These are phyloP conservation scores for Helostoma temminkii DNA, from an alignment of 2,797 vertebrate genomes.

Conservation along the genomic window DNA sequence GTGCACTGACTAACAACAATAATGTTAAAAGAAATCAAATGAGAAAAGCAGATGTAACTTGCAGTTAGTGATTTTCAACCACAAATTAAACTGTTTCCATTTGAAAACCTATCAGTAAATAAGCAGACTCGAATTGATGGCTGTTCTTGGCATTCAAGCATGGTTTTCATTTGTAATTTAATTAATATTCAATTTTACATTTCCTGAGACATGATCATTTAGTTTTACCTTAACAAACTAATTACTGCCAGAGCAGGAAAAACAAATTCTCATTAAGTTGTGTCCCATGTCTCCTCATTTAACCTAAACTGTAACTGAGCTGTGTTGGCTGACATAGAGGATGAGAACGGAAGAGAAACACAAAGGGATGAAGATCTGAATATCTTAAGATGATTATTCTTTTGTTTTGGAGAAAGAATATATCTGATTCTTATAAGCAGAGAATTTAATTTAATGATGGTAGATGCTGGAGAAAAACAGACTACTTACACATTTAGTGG, in stretches of 20 bases:
- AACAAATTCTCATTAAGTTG: slow-evolving; percentile 75
- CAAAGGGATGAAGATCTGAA: background rate
- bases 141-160: slow-evolving; percentile 49
- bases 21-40: slow-evolving; percentile 42
- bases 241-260: slow-evolving; percentile 71
- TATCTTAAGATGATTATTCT: slow-evolving; percentile 10
- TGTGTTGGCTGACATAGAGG: slow-evolving; percentile 18
- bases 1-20: slow-evolving; percentile 4
- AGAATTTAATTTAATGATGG: slow-evolving; percentile 28
- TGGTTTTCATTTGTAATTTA: slow-evolving; percentile 73
- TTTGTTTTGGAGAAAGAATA: slow-evolving; percentile 29
- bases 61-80: slow-evolving; percentile 9
- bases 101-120: slow-evolving; percentile 38
- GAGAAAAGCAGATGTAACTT: slow-evolving; percentile 24
- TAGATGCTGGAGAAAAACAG: slow-evolving; percentile 6
- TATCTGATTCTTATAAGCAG: slow-evolving; percentile 8
- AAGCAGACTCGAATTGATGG: slow-evolving; percentile 36
- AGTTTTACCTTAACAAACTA: slow-evolving; percentile 78
- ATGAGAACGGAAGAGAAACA: slow-evolving; percentile 6
- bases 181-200: slow-evolving; percentile 80
- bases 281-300: slow-evolving; percentile 63
- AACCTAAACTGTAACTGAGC: slow-evolving; percentile 59
- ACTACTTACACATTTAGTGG: slow-evolving; percentile 3
- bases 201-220: slow-evolving; percentile 66
- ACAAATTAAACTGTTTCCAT: slow-evolving; percentile 34